Base-by-base conservation (phyloP, 2,888 invertebrate species). In the Tetramorium bicarinatum region DNA sequence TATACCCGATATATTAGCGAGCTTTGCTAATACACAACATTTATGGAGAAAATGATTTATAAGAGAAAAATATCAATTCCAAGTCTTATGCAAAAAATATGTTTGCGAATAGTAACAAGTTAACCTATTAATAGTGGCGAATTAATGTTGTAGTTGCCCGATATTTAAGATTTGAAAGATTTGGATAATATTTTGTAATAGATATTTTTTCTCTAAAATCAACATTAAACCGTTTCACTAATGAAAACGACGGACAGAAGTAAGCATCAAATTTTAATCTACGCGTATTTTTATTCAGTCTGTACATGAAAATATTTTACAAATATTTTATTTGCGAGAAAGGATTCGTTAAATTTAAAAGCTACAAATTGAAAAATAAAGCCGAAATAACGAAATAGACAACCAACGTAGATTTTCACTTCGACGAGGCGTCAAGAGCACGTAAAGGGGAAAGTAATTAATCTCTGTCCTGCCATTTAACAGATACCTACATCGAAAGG, bases 361-460 rank as follows among this genome's bases (percentile, higher is more conserved):
- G 11, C 25, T 29, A 69, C n/a, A 4, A 72, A 47, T 21, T 47
- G 29, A 59, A 59, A 72, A 59, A 79, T 59, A 47, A 59, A 79
- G 21, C 59, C 15, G 34, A 72, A 79, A 13, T 59, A 59, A 38
- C 72, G 79, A 59, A 47, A 59, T 72, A 47, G 59, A 34, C 21
- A 47, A 74, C 13, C 25, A 59, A 59, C 75, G 47, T 59, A 47
- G 79, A 80, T 80, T 80, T 74, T 74, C 59, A 59, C 74, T 80
- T 80, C 47, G 72, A 72, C 79, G 74, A 74, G 74, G 79, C 74
- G 79, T 74, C 79, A 80, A 59, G 38, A 72, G 47, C 79, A 80
- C 59, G 74, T 34, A 80, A 80, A 80, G 74, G 79, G 34, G 21
- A 59, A 74, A 80, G 59, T 80, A 80, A 80, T 72, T 80, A 80